Base-by-base conservation (phyloP, 2,797 vertebrate genomes). In the Amniataba percoides region DNA sequence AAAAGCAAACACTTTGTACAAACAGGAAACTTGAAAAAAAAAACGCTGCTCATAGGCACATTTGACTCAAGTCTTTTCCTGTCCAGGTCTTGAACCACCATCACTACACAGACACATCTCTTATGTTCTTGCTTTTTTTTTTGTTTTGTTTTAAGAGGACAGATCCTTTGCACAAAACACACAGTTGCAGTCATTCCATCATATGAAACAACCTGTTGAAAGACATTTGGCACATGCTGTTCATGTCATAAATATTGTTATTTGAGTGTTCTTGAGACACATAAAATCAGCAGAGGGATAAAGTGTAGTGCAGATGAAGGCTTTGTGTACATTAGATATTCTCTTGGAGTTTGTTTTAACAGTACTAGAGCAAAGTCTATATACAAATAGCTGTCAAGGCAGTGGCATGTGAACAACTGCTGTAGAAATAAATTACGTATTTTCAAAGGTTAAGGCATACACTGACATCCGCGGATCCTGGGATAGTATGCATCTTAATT, bases 151-250 rank as follows among this genome's bases (percentile, higher is more conserved):
- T 67, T 34, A 34, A 59, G 62, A 81, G 36, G 31, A 77, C 55
- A 76, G 69, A 62, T 42, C 62, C 16, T 49, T 81, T 68, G 40
- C 80, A 91, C 77, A 89, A 77, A 81, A 76, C 75, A 87, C 63
- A 81, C 55, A 78, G 12, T 45, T 76, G 78, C 21, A 59, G 60
- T 63, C 34, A 46, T 80, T 85, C 85, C 34, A 60, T 31, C 5
- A 23, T 19, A 58, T 73, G 23, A 84, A 82, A 78, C 43, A 74
- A 74, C 25, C 19, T 8, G 14, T 61, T 60, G 10, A 78, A 77
- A 86, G 43, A 84, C 48, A 82, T 70, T 86, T 88, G 81, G 74
- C 82, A 84, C 87, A 84, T 90, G 83, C 83, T 76, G 62, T 66
- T 87, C 51, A 68, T 80, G 57, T 77, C 48, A 55, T 71, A 66